These are phyloP conservation scores for Pristionchus entomophagus DNA, from an alignment of 2,888 invertebrate genomes.

Conservation along the genomic window DNA sequence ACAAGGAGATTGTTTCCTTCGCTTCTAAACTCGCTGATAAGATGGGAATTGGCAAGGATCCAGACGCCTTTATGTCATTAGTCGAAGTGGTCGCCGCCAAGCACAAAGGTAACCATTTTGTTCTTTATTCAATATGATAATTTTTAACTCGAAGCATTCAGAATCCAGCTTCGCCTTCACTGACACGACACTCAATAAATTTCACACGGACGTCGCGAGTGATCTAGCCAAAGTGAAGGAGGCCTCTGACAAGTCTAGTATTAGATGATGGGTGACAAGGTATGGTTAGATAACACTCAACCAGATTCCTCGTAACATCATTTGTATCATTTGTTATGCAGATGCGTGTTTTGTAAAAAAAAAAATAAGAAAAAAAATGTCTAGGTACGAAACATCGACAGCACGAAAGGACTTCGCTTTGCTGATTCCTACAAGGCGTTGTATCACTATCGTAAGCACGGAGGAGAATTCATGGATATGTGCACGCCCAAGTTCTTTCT, in stretches of 20 bases:
- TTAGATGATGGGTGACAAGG: too few relatives aligned
- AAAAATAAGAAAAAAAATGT: not conserved
- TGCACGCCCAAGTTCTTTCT: not conserved
- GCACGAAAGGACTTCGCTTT: not conserved
- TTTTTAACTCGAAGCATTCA: not conserved
- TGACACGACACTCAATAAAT: not conserved
- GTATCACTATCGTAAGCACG: conserved; percentile 12
- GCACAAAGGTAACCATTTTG: too few relatives aligned
- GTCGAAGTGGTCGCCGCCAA: not conserved
- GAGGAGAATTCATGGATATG: not conserved
- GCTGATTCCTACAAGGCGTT: not conserved
- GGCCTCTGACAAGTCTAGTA: too few relatives aligned
- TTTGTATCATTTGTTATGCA: not conserved
- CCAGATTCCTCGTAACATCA: not conserved
- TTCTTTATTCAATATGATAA: not conserved
- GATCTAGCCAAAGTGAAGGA: not conserved
- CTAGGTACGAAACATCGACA: not conserved
- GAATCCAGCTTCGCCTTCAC: not conserved
- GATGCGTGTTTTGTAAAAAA: too few relatives aligned
- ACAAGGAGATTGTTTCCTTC: not conserved
- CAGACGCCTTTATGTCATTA: not conserved
- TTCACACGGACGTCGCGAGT: not conserved
- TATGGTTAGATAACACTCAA: too few relatives aligned
- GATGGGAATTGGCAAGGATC: not conserved
- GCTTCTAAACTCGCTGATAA: not conserved